Evolutionary conservation across 2,888 invertebrate genomes (phyloP), one percentile per base, ranked within the genome.

Genomic region (Agriopis aurantiaria): DNA sequence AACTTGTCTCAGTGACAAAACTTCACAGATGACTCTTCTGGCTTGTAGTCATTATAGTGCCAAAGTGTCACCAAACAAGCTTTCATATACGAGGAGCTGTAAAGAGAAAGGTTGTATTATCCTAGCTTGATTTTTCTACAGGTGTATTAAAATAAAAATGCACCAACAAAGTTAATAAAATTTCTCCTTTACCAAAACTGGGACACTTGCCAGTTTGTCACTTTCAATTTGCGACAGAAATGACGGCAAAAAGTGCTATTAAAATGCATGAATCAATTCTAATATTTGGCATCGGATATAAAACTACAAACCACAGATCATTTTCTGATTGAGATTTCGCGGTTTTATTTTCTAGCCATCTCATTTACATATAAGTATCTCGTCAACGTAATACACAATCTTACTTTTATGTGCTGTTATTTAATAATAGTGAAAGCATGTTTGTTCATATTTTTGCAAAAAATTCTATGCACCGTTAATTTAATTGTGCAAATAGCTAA

Each of bases 161-260:
- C 0, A 3, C 33, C 33, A 33, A 33, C 33, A 3, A 33, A 33
- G 33, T 33, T 5, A 33, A 33, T 33, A 33, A 33, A 33, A 33
- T 23, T 52, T 23, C 23, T 52, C 10, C 11, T 52, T 23, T 52
- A 23, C 11, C 8, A 52, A 52, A 23, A 51, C 10, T 51, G 51
- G 51, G 51, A 10, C 33, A 33, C 33, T 52, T 52, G 52, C 33
- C 52, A 55, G 40, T 55, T 40, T 55, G 40, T 55, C 40, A 55
- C 40, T 55, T 55, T 40, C n/a, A 8, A 55, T 6, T n/a, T 55
- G 40, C 53, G 55, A 9, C 55, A 6, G 55, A 55, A n/a, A 55
- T 55, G n/a, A 55, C 40, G 40, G 12, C 33, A 55, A 40, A 33
- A 53, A 55, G 7, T 12, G 0, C 8, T n/a, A 2, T 3, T 55